A percentile compares a stretch with the other conserved stretches of the same genome.
Evolutionary conservation across 2,113 vertebrate genomes (phyloP).

Genomic region (Sorex fumeus): DNA sequence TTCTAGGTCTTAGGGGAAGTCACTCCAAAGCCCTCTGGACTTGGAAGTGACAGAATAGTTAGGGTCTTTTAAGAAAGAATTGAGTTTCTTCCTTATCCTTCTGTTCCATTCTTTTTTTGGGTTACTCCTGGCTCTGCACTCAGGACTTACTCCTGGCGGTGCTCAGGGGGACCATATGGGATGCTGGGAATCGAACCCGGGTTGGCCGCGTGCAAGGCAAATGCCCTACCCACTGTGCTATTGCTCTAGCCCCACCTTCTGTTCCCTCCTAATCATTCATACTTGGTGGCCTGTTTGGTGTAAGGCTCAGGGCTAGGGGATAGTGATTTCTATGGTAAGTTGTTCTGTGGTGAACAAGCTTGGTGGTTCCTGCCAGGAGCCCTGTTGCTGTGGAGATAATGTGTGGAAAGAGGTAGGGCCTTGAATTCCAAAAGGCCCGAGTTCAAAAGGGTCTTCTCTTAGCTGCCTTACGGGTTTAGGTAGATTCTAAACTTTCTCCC

Average conservation of each 20-base stretch:
- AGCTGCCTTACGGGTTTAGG: slow-evolving; percentile 48
- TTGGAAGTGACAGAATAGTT: slow-evolving; percentile 50
- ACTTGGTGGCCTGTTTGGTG: background rate
- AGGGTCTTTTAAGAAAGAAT: slow-evolving; percentile 55
- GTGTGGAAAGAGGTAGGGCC: slow-evolving; percentile 33
- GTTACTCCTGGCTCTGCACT: too few species aligned
- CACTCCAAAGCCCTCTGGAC: background rate
- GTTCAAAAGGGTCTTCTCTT: slow-evolving; percentile 44
- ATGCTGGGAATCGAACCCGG: too few species aligned
- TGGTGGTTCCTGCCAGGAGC: background rate
- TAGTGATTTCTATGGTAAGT: background rate
- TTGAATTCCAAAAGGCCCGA: slow-evolving; percentile 21
- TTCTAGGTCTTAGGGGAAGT: slow-evolving; percentile 57
- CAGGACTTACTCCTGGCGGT: background rate
- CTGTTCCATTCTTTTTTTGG: too few species aligned
- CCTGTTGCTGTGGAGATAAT: slow-evolving; percentile 12
- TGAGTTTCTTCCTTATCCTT: background rate
- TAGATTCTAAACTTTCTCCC: background rate
- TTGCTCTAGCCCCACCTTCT: too few species aligned
- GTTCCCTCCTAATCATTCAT: slow-evolving; percentile 5
- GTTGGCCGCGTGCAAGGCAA: too few species aligned
- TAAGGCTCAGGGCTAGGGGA: slow-evolving; percentile 32
- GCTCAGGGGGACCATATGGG: too few species aligned
- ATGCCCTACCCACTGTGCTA: too few species aligned
- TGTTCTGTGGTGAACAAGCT: slow-evolving; percentile 22